Percentiles rank a stretch among this genome's conserved stretches.
Evolutionary conservation across 2,113 vertebrate genomes (phyloP).

Genomic region (Rousettus leschenaultii): DNA sequence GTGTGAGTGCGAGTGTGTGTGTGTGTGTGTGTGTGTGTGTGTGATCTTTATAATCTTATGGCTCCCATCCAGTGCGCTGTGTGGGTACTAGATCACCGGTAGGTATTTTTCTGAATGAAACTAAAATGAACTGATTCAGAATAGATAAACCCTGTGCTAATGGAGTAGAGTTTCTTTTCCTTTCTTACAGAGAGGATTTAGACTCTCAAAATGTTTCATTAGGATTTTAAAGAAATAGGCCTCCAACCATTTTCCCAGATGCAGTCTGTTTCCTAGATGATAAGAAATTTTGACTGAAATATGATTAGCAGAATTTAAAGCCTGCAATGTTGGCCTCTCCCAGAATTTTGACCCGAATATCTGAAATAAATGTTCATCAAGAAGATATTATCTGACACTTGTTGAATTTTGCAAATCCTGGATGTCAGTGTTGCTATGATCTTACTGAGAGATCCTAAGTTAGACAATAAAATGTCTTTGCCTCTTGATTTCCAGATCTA

Average conservation of each 20-base stretch:
- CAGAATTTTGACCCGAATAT: neutral
- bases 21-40: neutral
- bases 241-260: neutral
- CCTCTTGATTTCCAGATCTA: neutral
- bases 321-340: neutral
- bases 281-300: neutral
- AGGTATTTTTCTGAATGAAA: slow-evolving; percentile 32
- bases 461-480: neutral
- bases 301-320: neutral
- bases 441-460: neutral
- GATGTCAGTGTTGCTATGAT: neutral
- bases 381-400: neutral
- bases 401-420: neutral
- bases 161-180: neutral
- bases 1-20: neutral
- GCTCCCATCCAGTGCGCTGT: neutral
- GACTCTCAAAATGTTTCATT: neutral
- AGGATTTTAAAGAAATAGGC: neutral
- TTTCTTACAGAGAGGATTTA: neutral
- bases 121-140: neutral
- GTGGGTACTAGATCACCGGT: neutral
- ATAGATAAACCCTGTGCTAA: neutral
- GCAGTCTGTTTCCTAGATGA: neutral
- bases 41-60: neutral
- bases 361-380: neutral